phyloP scores from a whole-genome alignment of 2,113 vertebrate species.

The Xerus inauris region DNA sequence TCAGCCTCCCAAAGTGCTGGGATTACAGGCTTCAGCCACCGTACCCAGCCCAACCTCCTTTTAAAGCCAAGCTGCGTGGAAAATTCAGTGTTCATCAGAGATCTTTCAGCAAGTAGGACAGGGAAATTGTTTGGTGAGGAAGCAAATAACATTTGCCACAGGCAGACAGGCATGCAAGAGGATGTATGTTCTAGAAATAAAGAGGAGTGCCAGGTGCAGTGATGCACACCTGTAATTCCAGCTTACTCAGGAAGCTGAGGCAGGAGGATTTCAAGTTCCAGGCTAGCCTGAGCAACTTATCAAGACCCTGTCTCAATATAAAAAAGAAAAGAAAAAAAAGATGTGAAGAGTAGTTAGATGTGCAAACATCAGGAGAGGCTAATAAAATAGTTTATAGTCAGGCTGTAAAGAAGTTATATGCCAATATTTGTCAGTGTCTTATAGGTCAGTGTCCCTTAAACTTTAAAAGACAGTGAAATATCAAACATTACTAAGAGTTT shows the following conservation, averaged over 20 bases:
- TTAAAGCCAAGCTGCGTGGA: neutral
- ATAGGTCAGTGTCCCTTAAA: neutral
- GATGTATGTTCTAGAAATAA: neutral
- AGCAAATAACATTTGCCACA: neutral
- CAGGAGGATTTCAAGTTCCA: too few relatives aligned
- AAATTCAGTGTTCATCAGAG: neutral
- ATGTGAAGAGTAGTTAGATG: neutral
- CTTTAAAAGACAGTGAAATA: neutral
- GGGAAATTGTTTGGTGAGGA: neutral
- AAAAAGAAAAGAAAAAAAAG: too few relatives aligned
- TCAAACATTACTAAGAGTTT: neutral
- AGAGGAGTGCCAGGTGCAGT: too few relatives aligned
- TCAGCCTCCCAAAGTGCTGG: too few relatives aligned
- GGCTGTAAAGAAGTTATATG: neutral
- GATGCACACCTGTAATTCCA: too few relatives aligned
- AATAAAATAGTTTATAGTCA: neutral
- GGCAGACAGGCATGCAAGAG: neutral
- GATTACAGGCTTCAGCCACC: too few relatives aligned
- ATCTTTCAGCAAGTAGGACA: neutral
- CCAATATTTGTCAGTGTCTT: neutral
- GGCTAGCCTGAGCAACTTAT: too few relatives aligned
- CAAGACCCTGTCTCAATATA: too few relatives aligned
- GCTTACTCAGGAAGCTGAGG: too few relatives aligned
- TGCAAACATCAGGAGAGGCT: neutral
- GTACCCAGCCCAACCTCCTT: too few relatives aligned